Base-by-base conservation (phyloP, 2,888 invertebrate genomes). In the Caprella mutica region DNA sequence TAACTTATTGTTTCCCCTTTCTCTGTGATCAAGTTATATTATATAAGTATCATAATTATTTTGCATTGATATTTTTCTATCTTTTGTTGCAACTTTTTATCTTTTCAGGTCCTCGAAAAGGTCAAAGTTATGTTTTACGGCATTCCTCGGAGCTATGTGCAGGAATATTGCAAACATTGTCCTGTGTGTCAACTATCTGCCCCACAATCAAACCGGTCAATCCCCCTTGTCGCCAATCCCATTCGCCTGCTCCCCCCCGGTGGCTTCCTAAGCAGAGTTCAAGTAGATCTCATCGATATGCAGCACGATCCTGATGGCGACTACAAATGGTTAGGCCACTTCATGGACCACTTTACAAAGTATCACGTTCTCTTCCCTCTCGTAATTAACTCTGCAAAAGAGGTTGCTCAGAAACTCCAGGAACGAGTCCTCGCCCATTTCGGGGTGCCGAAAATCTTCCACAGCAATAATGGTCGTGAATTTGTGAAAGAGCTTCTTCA, bases 221-320 rank as follows among this genome's bases (percentile, higher is more conserved):
- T n/a, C n/a, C n/a, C n/a, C n/a, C n/a, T n/a, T n/a, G n/a, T n/a
- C n/a, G n/a, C n/a, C n/a, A n/a, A n/a, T n/a, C 51, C 30, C 21
- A 14, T 33, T 4, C 30, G 51, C 12, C 33, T 26, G 19, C 21
- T 33, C 21, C 19, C 19, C 17, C 19, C 12, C 2, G 35, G 26
- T 12, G 30, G 14, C 35, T 33, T 51, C 35, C 51, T 33, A 14
- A 35, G 35, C 19, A 30, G 21, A 3, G 51, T 33, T 5, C 51
- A 35, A 29, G 35, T 51, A 9, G 51, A 51, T 26, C 51, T 51
- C 23, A 51, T 51, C n/a, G 51, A 51, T 35, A 51, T 51, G 51
- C 33, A 35, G 8, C 51, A 51, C 26, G 19, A 30, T 12, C 51
- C 51, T 14, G 51, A 51, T 17, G 35, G 51, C 9, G 51, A 51